These are phyloP conservation scores for Ceratosolen solmsi DNA, from an alignment of 1,140 invertebrate genomes.

Conservation along the genomic window DNA sequence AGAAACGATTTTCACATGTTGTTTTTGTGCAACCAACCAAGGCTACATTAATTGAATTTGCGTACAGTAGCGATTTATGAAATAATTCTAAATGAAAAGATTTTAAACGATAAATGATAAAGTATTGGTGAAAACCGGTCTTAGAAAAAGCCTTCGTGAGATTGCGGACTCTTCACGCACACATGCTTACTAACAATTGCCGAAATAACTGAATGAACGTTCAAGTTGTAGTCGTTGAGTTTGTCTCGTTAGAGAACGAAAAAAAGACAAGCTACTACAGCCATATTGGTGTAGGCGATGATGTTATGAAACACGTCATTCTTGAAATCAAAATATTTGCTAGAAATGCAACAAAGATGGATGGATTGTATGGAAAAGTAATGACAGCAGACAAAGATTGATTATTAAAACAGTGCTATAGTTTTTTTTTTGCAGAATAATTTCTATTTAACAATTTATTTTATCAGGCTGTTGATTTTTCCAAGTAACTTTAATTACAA, in stretches of 20 bases:
- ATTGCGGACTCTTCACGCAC: neutral
- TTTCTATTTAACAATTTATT: too few species aligned
- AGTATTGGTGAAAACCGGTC: neutral
- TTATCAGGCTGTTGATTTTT: too few species aligned
- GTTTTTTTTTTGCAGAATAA: too few species aligned
- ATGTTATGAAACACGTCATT: slow-evolving; percentile 41
- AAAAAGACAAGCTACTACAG: neutral
- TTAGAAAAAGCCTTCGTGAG: slow-evolving; percentile 14
- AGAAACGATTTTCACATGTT: neutral
- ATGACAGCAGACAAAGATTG: neutral
- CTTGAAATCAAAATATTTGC: slow-evolving; percentile 51
- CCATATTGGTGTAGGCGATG: slow-evolving; percentile 12
- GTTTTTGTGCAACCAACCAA: slow-evolving; percentile 24
- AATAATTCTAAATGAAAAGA: neutral
- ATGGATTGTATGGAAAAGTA: neutral
- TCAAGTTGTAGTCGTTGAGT: slow-evolving; percentile 4
- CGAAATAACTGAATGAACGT: neutral
- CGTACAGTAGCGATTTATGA: neutral
- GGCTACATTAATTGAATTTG: slow-evolving; percentile 9
- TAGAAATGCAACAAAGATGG: slow-evolving; percentile 34
- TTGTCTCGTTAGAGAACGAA: slow-evolving; percentile 1
- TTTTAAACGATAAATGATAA: slow-evolving; percentile 7
- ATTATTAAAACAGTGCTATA: neutral
- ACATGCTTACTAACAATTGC: neutral
- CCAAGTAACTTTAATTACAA: too few species aligned